Percentiles rank a stretch among this genome's conserved stretches.
These are phyloP conservation scores for Pterois miles DNA, from an alignment of 2,797 vertebrate species.

Conservation along the genomic window DNA sequence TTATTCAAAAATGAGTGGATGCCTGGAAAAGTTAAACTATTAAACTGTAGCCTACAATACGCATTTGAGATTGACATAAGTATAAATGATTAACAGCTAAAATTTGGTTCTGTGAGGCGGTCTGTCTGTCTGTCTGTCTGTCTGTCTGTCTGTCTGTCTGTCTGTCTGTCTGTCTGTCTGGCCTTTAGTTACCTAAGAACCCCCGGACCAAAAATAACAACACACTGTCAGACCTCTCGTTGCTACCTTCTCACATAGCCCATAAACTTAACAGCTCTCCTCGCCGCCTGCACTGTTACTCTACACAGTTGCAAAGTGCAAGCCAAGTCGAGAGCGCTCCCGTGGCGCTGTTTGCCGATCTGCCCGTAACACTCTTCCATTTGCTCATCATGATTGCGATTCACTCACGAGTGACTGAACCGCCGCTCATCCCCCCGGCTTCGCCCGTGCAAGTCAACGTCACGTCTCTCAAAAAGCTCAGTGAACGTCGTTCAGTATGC, in stretches of 20 bases:
- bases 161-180: constrained; percentile 47
- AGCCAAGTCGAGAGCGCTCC: constrained; percentile 22
- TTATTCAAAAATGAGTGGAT: background rate
- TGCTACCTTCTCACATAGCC: constrained; percentile 73
- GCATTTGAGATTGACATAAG: background rate
- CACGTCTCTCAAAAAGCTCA: constrained; percentile 37
- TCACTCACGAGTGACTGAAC: constrained; percentile 35
- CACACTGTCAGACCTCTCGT: constrained; percentile 58
- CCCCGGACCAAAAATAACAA: constrained; percentile 76
- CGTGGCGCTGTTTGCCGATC: constrained; percentile 17
- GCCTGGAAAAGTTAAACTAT: background rate
- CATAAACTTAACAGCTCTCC: constrained; percentile 73
- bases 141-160: background rate
- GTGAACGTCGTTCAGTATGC: constrained; percentile 51
- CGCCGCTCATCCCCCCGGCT: background rate
- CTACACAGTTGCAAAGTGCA: constrained; percentile 23
- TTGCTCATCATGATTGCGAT: constrained; percentile 44
- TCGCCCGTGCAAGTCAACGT: background rate
- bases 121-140: background rate
- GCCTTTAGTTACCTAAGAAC: constrained; percentile 69
- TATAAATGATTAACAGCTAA: background rate
- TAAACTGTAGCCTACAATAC: background rate
- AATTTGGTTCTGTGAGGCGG: background rate
- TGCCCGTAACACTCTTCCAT: constrained; percentile 14
- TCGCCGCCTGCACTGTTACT: constrained; percentile 33